phyloP scores from a whole-genome alignment of 2,888 invertebrate genomes.

The Ischnura elegans region DNA sequence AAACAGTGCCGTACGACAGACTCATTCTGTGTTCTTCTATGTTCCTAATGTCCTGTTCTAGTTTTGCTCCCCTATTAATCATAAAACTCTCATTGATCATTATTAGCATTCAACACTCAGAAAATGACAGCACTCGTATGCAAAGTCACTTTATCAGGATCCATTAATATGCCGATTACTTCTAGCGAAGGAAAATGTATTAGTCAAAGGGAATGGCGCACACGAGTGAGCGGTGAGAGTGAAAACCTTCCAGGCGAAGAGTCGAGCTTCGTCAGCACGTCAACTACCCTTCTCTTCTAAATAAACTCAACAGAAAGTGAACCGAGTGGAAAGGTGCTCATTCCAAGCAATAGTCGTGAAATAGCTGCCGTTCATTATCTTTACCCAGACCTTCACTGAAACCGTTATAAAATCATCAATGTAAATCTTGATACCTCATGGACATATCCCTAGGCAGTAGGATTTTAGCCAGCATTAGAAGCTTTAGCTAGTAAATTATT shows the following conservation, averaged over 20 bases:
- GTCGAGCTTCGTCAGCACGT: background rate
- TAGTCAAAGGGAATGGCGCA: background rate
- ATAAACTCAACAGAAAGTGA: slow-evolving; percentile 22
- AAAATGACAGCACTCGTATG: background rate
- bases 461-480: background rate
- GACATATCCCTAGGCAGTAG: background rate
- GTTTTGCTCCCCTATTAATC: too few species aligned
- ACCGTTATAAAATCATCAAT: background rate
- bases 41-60: too few species aligned
- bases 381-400: background rate
- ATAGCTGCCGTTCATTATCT: background rate
- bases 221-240: slow-evolving; percentile 2
- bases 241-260: slow-evolving; percentile 5
- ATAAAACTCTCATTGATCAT: too few species aligned
- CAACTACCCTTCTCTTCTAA: slow-evolving; percentile 12
- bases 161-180: background rate
- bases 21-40: too few species aligned
- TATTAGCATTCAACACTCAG: background rate
- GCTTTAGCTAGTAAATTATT: too few species aligned
- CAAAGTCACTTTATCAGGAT: background rate
- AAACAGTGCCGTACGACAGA: too few species aligned
- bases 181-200: background rate
- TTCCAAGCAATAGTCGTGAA: slow-evolving; percentile 11
- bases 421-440: background rate
- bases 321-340: background rate